These are phyloP conservation scores for Tenthredo mesomela DNA, from an alignment of 2,888 invertebrate genomes.

Conservation along the genomic window DNA sequence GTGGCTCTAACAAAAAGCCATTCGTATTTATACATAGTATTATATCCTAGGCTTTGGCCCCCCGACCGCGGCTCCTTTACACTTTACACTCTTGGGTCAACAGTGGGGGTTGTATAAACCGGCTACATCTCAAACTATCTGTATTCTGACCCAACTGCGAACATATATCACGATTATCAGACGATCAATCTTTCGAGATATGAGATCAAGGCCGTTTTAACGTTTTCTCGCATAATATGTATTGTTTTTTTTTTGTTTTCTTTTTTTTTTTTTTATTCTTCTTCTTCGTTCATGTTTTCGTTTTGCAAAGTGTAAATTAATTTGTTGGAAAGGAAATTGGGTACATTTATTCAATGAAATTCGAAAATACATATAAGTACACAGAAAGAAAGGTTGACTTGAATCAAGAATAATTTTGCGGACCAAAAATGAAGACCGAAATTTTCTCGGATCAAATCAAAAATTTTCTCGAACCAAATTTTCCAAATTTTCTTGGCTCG, in stretches of 20 bases:
- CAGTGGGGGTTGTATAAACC: slow-evolving; percentile 44
- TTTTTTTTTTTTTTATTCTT: not conserved
- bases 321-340: not conserved
- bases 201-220: not conserved
- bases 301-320: not conserved
- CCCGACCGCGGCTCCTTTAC: not conserved
- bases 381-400: no score
- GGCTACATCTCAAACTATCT: slow-evolving; percentile 49
- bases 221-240: not conserved
- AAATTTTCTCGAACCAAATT: no score
- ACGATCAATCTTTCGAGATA: not conserved
- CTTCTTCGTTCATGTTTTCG: not conserved
- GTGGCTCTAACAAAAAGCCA: not conserved
- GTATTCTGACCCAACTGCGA: slow-evolving; percentile 55
- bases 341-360: not conserved
- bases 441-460: no score
- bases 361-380: not conserved
- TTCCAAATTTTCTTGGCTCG: no score
- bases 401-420: no score
- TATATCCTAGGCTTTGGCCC: not conserved
- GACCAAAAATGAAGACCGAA: no score
- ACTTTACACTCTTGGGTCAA: slow-evolving; percentile 7
- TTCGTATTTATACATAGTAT: not conserved
- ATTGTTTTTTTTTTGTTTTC: not conserved
- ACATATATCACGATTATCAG: slow-evolving; percentile 40